Base-by-base conservation (phyloP, 2,888 invertebrate species). In the Lamellibrachia satsuma region DNA sequence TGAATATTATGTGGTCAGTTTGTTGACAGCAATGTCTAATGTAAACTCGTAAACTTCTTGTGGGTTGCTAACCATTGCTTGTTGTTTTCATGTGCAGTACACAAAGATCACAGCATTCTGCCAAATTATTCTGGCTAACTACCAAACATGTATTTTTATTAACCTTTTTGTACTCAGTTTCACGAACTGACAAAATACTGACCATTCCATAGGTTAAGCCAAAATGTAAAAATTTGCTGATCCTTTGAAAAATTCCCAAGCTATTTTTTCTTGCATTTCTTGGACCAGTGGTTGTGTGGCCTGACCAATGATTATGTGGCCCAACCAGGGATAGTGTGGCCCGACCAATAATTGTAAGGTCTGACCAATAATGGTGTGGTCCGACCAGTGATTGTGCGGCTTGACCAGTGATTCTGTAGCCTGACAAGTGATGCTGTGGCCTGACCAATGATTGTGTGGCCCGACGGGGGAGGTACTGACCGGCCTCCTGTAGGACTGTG, bases 391-490 rank as follows among this genome's bases (percentile, higher is more conserved):
- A 60, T 93, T 92, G 93, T 96, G 96, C 96, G 92, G 95, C 93
- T 90, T 95, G n/a, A n/a, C 94, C 75, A 95, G 95, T 39, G 96
- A 94, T 0, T 93, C 92, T 9, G 94, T 93, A 7, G 96, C 95
- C 90, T 90, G 90, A 90, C 90, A 9, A 9, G 27, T 51, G 90
- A 90, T 51, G 1, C n/a, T 27, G 11, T 27, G 51, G 22, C 51
- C 91, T 90, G 90, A 90, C 90, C 8, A 9, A 8, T 51, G 90
- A 90, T 51, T 15, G 91, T 27, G 11, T 27, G 51, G 22, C 51
- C 91, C 15, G 51, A 51, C 39, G n/a, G 11, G 27, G 92, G 39
- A 9, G 39, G 3, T 51, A 60, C 93, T 92, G 93, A 96, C 96
- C 96, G 92, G 95, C 93, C 75, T 95, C 94, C 75, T 95, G 95